Evolutionary conservation across 1,140 invertebrate genomes (phyloP).

Genomic region (Drosophila leontia): DNA sequence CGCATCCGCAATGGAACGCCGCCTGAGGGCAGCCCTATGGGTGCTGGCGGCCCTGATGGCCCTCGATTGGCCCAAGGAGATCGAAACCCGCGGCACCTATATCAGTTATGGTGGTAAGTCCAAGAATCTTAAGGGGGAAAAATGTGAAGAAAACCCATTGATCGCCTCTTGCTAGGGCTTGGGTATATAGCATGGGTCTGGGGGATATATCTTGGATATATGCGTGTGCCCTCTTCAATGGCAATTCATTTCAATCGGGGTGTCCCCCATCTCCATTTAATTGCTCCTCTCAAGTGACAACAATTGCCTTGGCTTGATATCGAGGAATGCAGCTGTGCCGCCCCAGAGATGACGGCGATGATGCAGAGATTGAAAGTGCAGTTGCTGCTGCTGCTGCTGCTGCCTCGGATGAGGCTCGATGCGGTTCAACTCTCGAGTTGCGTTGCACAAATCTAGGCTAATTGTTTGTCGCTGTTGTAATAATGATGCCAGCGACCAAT

Average conservation of each 20-base stretch:
- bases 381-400: background rate
- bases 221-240: conserved; percentile 7
- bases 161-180: background rate
- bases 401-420: conserved; percentile 6
- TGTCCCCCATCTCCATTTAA: conserved; percentile 64
- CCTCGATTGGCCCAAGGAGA: conserved; percentile 20
- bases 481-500: conserved; percentile 83
- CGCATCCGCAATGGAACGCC: conserved; percentile 55
- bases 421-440: conserved; percentile 11
- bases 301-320: conserved; percentile 57
- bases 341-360: conserved; percentile 23
- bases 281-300: conserved; percentile 67
- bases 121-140: background rate
- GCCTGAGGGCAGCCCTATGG: conserved; percentile 62
- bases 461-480: conserved; percentile 83
- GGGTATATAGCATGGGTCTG: too few relatives aligned
- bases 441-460: conserved; percentile 75
- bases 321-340: conserved; percentile 35
- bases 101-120: conserved; percentile 53
- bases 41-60: conserved; percentile 66
- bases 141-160: background rate
- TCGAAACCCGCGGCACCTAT: conserved; percentile 44
- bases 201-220: conserved; percentile 10
- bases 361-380: conserved; percentile 62
- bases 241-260: conserved; percentile 78